These are phyloP conservation scores for Amyelois transitella DNA, from an alignment of 1,140 invertebrate species.

Conservation along the genomic window DNA sequence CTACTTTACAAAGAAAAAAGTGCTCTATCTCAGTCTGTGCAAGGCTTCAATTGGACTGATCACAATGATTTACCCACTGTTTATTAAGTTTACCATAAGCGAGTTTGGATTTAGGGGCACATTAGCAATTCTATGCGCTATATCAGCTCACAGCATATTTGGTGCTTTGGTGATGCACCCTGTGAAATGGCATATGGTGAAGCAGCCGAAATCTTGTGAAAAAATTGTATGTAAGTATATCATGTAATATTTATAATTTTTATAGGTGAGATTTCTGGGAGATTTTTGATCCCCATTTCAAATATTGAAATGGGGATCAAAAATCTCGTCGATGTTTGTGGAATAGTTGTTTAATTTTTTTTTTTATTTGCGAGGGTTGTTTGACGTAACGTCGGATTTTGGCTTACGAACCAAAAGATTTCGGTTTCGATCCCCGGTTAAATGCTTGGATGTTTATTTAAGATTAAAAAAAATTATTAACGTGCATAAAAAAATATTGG, in stretches of 20 bases:
- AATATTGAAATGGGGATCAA: not conserved
- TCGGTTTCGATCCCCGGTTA: too few relatives aligned
- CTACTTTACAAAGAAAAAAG: conserved; percentile 66
- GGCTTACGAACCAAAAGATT: too few relatives aligned
- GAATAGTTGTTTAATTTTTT: too few relatives aligned
- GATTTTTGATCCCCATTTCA: not conserved
- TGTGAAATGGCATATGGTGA: conserved; percentile 80
- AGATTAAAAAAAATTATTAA: too few relatives aligned
- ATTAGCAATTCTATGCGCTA: conserved; percentile 74
- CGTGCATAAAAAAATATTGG: too few relatives aligned
- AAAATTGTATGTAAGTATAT: conserved; percentile 61
- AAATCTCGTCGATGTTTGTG: too few relatives aligned
- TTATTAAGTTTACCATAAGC: conserved; percentile 74
- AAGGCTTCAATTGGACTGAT: conserved; percentile 77
- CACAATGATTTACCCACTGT: conserved; percentile 75
- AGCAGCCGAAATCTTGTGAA: conserved; percentile 50
- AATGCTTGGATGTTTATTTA: too few relatives aligned
- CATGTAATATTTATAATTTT: conserved; percentile 1
- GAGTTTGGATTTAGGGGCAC: conserved; percentile 78
- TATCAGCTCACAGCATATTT: conserved; percentile 78
- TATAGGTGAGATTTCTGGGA: too few relatives aligned
- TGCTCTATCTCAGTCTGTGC: conserved; percentile 77
- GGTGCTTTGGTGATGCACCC: conserved; percentile 81
- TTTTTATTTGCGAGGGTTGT: too few relatives aligned
- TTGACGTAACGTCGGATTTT: too few relatives aligned